Percentiles rank a stretch among this genome's conserved stretches.
These are phyloP conservation scores for Eptatretus atami DNA, from an alignment of 2,797 vertebrate species.

Conservation along the genomic window DNA sequence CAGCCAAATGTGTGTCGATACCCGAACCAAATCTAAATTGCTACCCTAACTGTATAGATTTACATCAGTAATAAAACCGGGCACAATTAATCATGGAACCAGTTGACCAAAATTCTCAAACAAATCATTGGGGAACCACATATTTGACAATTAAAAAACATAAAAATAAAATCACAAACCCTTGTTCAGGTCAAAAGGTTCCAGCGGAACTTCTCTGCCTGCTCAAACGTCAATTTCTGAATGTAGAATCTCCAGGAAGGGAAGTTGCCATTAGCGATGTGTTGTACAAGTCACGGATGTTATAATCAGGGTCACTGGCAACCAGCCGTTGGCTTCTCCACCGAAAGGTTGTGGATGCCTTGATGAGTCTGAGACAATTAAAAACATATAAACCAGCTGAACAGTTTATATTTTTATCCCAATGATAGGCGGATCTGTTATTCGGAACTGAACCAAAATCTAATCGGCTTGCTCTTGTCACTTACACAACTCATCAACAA, in stretches of 20 bases:
- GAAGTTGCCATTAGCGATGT: constrained; percentile 37
- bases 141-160: not conserved
- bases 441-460: too few species aligned
- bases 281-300: constrained; percentile 44
- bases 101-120: too few species aligned
- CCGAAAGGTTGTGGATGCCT: constrained; percentile 50
- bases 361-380: constrained; percentile 36
- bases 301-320: constrained; percentile 48
- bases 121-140: not conserved
- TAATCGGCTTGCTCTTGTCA: too few species aligned
- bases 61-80: not conserved
- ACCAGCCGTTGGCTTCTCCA: constrained; percentile 31
- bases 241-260: constrained; percentile 69
- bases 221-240: constrained; percentile 68
- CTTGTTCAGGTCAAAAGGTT: constrained; percentile 93
- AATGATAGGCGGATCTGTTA: too few species aligned
- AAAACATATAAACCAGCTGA: too few species aligned
- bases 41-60: not conserved
- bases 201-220: constrained; percentile 43
- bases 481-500: too few species aligned
- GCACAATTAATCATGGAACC: not conserved
- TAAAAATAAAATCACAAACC: constrained; percentile 14
- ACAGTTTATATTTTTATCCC: too few species aligned
- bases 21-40: not conserved
- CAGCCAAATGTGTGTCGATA: not conserved